Evolutionary conservation across 2,113 vertebrate genomes (phyloP).

Genomic region (Garra rufa): DNA sequence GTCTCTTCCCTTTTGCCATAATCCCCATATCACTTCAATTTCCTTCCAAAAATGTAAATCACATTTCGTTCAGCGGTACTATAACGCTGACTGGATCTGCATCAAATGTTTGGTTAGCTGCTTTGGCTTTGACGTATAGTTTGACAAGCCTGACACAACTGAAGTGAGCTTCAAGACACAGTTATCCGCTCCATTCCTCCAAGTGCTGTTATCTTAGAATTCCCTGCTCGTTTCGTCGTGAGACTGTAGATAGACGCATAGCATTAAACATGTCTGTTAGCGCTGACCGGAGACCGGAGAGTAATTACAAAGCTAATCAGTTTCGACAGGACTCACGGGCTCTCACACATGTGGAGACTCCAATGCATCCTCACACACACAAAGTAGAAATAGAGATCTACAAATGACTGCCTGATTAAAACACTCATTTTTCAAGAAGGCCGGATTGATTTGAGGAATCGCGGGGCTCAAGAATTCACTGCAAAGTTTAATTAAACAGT

Average conservation of each 20-base stretch:
- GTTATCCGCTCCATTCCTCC: background rate
- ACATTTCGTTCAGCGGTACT: background rate
- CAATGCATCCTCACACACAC: slow-evolving; percentile 23
- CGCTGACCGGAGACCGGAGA: slow-evolving; percentile 44
- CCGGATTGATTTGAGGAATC: slow-evolving; percentile 36
- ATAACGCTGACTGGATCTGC: background rate
- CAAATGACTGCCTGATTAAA: slow-evolving; percentile 55
- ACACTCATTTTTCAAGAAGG: slow-evolving; percentile 36
- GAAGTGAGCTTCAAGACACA: slow-evolving; percentile 18
- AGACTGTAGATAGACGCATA: slow-evolving; percentile 45
- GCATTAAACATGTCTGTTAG: slow-evolving; percentile 48
- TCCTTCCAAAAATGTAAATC: slow-evolving; percentile 17
- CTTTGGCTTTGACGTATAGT: background rate
- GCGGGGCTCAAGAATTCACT: slow-evolving; percentile 22
- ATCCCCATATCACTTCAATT: slow-evolving; percentile 2
- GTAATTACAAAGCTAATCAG: slow-evolving; percentile 64
- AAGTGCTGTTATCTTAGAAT: slow-evolving; percentile 37
- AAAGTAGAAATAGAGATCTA: background rate
- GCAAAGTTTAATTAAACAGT: slow-evolving; percentile 56
- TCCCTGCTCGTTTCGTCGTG: slow-evolving; percentile 18
- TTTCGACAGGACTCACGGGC: slow-evolving; percentile 50
- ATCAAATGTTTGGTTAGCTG: slow-evolving; percentile 8
- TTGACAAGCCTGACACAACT: slow-evolving; percentile 11
- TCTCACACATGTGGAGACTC: slow-evolving; percentile 32
- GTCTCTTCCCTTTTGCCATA: background rate